phyloP scores from a whole-genome alignment of 1,140 invertebrate genomes.

The Saxidomus purpurata region DNA sequence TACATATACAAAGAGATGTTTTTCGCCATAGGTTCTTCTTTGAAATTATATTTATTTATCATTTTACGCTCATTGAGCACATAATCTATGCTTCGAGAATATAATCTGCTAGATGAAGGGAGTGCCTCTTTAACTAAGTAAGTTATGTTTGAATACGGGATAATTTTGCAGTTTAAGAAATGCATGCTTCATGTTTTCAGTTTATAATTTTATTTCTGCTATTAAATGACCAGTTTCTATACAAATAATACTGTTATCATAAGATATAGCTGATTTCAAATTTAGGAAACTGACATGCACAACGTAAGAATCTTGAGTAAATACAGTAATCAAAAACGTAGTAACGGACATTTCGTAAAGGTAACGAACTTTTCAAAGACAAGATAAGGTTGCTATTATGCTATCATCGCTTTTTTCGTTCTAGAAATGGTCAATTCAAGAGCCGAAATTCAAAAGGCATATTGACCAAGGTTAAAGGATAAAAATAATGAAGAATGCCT shows the following conservation, averaged over 20 bases:
- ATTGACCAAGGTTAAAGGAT: constrained; percentile 45
- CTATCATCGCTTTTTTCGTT: background rate
- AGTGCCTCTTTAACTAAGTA: too few species aligned
- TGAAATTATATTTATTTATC: too few species aligned
- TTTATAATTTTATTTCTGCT: background rate
- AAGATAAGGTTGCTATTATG: background rate
- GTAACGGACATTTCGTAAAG: too few species aligned
- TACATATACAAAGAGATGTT: too few species aligned
- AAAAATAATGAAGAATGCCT: constrained; percentile 22
- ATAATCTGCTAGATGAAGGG: too few species aligned
- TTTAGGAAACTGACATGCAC: background rate
- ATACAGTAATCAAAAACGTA: background rate
- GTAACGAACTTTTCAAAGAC: constrained; percentile 48
- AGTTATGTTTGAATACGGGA: background rate
- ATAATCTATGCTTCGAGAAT: too few species aligned
- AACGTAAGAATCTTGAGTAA: background rate
- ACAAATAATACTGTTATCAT: background rate
- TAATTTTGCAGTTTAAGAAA: background rate
- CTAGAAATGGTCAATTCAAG: constrained; percentile 42
- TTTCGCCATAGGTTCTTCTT: too few species aligned
- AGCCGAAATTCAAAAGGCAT: constrained; percentile 53
- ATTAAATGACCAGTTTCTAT: too few species aligned
- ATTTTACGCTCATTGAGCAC: too few species aligned
- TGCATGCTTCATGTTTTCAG: background rate
- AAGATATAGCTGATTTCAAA: background rate